phyloP scores from a whole-genome alignment of 1,140 invertebrate genomes.

The Papilio polyxenes region DNA sequence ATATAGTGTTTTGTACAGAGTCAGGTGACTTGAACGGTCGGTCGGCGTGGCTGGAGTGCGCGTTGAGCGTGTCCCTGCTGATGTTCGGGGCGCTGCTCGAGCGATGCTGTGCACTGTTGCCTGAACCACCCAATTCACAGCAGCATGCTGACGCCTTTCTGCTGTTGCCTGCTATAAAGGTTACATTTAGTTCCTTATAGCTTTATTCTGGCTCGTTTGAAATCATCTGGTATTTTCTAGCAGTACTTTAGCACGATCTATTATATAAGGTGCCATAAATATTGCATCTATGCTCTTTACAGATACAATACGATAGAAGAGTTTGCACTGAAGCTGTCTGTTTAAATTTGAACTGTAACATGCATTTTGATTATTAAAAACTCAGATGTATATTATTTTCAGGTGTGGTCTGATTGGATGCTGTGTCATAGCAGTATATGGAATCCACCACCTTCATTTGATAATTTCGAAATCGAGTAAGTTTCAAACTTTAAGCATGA shows the following conservation, averaged over 20 bases:
- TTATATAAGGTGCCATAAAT: too few relatives aligned
- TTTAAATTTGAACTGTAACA: not conserved
- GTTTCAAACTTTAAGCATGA: conserved; percentile 55
- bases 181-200: conserved; percentile 47
- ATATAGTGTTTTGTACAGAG: not conserved
- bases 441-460: conserved; percentile 91
- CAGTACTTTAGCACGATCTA: too few relatives aligned
- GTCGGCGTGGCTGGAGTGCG: conserved; percentile 92
- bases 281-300: too few relatives aligned
- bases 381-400: conserved; percentile 48
- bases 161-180: conserved; percentile 91
- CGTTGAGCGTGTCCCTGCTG: conserved; percentile 91
- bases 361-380: not conserved
- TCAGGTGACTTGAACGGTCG: conserved; percentile 81
- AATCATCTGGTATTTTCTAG: too few relatives aligned
- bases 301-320: not conserved
- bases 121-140: conserved; percentile 80
- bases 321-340: not conserved
- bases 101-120: conserved; percentile 87
- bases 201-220: not conserved
- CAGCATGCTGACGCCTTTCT: conserved; percentile 76
- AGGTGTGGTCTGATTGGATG: conserved; percentile 96
- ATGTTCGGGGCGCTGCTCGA: conserved; percentile 93
- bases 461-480: conserved; percentile 90
- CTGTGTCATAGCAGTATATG: conserved; percentile 90